Base-by-base conservation (phyloP, 2,888 invertebrate genomes). In the Noctua janthina region DNA sequence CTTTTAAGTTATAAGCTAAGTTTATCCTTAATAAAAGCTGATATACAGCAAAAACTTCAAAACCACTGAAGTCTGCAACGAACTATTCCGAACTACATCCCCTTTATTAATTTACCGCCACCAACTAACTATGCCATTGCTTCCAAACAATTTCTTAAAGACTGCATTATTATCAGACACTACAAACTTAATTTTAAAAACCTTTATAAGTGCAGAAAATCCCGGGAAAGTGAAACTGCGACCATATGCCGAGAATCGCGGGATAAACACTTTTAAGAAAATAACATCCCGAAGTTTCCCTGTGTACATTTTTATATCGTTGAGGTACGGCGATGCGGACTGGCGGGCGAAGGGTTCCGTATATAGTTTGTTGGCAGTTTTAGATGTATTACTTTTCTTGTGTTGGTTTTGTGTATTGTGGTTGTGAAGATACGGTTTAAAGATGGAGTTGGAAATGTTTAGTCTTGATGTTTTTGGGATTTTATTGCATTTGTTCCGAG, bases 211-310 rank as follows among this genome's bases (percentile, higher is more conserved):
- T 46, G 78, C 11, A 56, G 69, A 79, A 84, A 85, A 87, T 82
- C 76, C 59, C 17, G 66, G 67, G 73, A 80, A 80, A 81, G 74
- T 35, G 35, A 64, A 83, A 78, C 79, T 81, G 82, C 59, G 46
- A 1, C 79, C 81, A 87, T 82, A 84, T 88, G 86, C 85, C 84
- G 84, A 83, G 86, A 85, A 90, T 87, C 83, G 84, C 83, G 76
- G 76, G 35, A 85, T 88, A 91, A 91, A 91, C 91, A 91, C 88
- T 92, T 89, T 92, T 90, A 91, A 91, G 91, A 89, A 91, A 91
- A 92, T 90, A 90, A 90, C 89, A 84, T 87, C 86, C 69, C 73
- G 43, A 70, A 83, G 80, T 82, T 70, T 84, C 78, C 80, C 79
- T 85, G 84, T 85, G 82, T 90, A 88, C 87, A 89, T 92, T 89